phyloP scores from a whole-genome alignment of 2,797 vertebrate species.

The Rachycentron canadum region DNA sequence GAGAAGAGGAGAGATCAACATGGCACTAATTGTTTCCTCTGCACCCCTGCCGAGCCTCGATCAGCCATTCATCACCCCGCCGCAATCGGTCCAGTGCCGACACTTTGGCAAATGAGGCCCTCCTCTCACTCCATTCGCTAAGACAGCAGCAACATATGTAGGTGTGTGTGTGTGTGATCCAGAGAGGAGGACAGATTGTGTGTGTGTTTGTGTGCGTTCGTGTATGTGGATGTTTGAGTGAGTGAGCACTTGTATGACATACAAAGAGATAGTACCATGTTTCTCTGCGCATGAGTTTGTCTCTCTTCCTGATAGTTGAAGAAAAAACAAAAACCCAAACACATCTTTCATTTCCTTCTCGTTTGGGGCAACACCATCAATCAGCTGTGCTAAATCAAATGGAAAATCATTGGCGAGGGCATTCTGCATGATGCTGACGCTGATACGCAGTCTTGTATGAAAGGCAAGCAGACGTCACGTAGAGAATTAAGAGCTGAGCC shows the following conservation, averaged over 20 bases:
- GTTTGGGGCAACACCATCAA: conserved; percentile 59
- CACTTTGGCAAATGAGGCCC: conserved; percentile 78
- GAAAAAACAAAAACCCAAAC: conserved; percentile 24
- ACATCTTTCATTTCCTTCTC: conserved; percentile 64
- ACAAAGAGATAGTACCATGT: conserved; percentile 40
- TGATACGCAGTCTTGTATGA: conserved; percentile 54
- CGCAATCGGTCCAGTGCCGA: conserved; percentile 68
- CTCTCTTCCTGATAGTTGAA: not conserved
- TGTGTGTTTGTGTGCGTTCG: conserved; percentile 4
- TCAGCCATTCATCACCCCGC: conserved; percentile 77
- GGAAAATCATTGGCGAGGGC: conserved; percentile 58
- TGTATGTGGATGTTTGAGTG: not conserved
- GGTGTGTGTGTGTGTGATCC: conserved; percentile 50
- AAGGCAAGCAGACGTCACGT: conserved; percentile 55
- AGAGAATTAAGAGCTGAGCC: conserved; percentile 48
- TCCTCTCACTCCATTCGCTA: conserved; percentile 64
- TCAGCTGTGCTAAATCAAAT: conserved; percentile 72
- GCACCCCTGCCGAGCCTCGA: conserved; percentile 63
- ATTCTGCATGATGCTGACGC: conserved; percentile 49
- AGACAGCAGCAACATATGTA: conserved; percentile 59
- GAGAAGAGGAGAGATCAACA: conserved; percentile 75
- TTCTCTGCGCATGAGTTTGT: conserved; percentile 33
- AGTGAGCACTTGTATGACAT: conserved; percentile 21
- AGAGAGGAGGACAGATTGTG: conserved; percentile 35
- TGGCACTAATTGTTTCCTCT: conserved; percentile 83